These are phyloP conservation scores for Vimba vimba DNA, from an alignment of 2,113 vertebrate species.

Conservation along the genomic window DNA sequence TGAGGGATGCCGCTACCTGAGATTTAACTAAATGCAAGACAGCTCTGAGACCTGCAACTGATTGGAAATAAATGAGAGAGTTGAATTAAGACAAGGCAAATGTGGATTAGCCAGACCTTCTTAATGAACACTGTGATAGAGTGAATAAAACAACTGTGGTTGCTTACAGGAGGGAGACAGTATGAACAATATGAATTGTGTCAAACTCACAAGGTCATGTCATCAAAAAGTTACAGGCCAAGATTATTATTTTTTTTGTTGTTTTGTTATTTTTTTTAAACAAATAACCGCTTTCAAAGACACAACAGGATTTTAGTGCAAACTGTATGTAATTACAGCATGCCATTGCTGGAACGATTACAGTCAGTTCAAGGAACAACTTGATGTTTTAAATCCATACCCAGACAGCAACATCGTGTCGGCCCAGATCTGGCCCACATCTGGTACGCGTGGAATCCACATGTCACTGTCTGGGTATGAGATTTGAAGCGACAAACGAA, in stretches of 20 bases:
- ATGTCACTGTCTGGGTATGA: no score
- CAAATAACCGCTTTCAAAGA: neutral
- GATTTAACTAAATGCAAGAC: constrained; percentile 48
- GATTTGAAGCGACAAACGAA: neutral
- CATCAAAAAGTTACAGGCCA: neutral
- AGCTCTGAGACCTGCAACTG: constrained; percentile 47
- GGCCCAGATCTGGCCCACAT: no score
- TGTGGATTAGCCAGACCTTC: constrained; percentile 48
- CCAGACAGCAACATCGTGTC: no score
- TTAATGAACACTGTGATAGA: constrained; percentile 52
- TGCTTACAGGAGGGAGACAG: constrained; percentile 10
- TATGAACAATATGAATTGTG: constrained; percentile 19
- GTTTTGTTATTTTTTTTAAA: neutral
- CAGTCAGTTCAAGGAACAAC: neutral
- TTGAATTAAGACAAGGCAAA: constrained; percentile 53
- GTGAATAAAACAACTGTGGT: constrained; percentile 33
- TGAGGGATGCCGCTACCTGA: constrained; percentile 29
- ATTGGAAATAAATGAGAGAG: constrained; percentile 56
- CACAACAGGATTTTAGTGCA: neutral
- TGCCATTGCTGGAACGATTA: neutral
- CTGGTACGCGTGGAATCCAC: no score
- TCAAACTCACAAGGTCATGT: constrained; percentile 31
- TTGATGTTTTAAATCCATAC: neutral
- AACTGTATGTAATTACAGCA: neutral
- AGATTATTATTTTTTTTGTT: neutral